These are phyloP conservation scores for Sylvia atricapilla DNA, from an alignment of 2,113 vertebrate genomes.

Conservation along the genomic window DNA sequence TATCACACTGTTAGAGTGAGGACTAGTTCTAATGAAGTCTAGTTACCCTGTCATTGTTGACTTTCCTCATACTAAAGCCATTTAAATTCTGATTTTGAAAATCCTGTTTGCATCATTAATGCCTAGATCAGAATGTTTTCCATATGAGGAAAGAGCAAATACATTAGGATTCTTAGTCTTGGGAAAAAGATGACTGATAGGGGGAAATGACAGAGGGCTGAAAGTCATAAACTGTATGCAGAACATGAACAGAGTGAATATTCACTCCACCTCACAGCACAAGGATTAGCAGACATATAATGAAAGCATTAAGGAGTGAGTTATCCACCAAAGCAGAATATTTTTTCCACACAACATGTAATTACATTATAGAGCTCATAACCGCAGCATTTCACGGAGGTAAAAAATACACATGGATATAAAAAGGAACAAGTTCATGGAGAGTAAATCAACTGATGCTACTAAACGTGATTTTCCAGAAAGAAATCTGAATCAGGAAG, in stretches of 20 bases:
- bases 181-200: neutral
- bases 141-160: slow-evolving; percentile 19
- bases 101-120: neutral
- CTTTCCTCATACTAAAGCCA: neutral
- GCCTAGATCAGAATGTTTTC: slow-evolving; percentile 5
- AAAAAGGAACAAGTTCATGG: neutral
- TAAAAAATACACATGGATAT: slow-evolving; percentile 2
- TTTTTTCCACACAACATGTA: neutral
- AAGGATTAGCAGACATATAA: neutral
- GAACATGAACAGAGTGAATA: neutral
- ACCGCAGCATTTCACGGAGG: slow-evolving; percentile 27
- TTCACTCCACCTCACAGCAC: neutral
- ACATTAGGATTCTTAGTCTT: neutral
- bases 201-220: neutral
- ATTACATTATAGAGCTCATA: neutral
- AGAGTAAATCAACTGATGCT: neutral
- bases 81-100: slow-evolving; percentile 4
- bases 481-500: neutral
- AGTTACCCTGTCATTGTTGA: neutral
- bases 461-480: neutral
- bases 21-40: neutral
- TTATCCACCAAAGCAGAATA: neutral
- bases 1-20: neutral
- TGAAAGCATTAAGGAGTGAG: slow-evolving; percentile 7
- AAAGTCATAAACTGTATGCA: neutral